These are phyloP conservation scores for Typhlichthys subterraneus DNA, from an alignment of 2,797 vertebrate genomes.

Conservation along the genomic window DNA sequence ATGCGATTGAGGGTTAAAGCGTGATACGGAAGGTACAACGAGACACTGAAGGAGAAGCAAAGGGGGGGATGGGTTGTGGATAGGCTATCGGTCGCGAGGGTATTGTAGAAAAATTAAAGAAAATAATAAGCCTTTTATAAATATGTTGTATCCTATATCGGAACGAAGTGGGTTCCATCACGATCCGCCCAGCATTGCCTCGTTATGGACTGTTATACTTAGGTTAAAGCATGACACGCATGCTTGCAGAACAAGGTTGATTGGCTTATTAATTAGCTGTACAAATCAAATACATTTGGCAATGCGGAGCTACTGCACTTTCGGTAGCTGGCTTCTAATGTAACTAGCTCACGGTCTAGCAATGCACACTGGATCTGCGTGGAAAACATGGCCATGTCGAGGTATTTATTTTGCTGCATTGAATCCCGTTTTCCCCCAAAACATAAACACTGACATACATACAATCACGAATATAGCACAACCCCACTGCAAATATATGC, in stretches of 20 bases:
- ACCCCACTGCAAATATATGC: too few species aligned
- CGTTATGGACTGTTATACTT: conserved; percentile 18
- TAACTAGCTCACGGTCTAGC: conserved; percentile 26
- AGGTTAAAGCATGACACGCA: conserved; percentile 32
- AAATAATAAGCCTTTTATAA: conserved; percentile 13
- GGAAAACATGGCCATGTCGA: conserved; percentile 5
- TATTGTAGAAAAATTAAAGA: conserved; percentile 47
- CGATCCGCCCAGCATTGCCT: conserved; percentile 44
- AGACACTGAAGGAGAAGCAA: conserved; percentile 46
- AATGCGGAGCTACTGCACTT: conserved; percentile 33
- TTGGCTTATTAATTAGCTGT: conserved; percentile 34
- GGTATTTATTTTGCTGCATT: neutral
- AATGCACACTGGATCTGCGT: conserved; percentile 13
- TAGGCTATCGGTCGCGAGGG: conserved; percentile 36
- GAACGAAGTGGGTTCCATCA: conserved; percentile 29
- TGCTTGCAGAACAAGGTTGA: conserved; percentile 39
- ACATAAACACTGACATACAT: neutral
- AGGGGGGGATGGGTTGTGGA: conserved; percentile 62
- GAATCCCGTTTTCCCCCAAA: neutral
- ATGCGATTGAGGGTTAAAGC: conserved; percentile 74
- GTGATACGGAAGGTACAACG: conserved; percentile 63
- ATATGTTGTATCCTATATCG: neutral
- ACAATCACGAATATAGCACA: too few species aligned
- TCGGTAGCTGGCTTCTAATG: conserved; percentile 19
- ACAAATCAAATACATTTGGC: conserved; percentile 39